Evolutionary conservation across 2,888 invertebrate species (phyloP), one percentile per base, ranked within the genome.

Genomic region (Brachyopa scutellaris): DNA sequence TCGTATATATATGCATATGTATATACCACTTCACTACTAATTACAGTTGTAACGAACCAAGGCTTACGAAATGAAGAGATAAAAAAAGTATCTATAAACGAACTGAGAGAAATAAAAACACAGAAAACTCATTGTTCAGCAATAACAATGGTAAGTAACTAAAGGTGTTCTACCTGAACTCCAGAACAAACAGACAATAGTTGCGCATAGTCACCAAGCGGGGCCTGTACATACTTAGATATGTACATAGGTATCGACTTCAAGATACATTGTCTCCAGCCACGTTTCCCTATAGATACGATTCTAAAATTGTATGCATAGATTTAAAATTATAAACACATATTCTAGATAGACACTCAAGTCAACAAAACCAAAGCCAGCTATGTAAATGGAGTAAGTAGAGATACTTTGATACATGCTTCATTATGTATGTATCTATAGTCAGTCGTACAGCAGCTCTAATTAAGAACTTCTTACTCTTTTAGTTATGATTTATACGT

Each of bases 141-240:
- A 76, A 29, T 64, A 69, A 76, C 80, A 80, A 80, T 64, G 64
- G 64, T 42, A 57, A 64, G 69, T 51, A 66, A 69, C 76, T 69
- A 76, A 76, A 80, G 62, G 64, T 76, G 76, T 57, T 76, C 69
- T 57, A 80, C 80, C 76, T 76, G 80, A 80, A 57, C 74, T 64
- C 67, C 19, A 70, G 69, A 76, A 76, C 36, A 26, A 45, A 26
- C 66, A 59, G 9, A 78, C 64, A 72, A 72, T 53, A 72, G 67
- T 73, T 49, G 74, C 57, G 62, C 74, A 73, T 57, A 79, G 62
- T 74, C 74, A 76, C 62, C 80, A 69, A 61, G 53, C 55, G 31
- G 47, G 31, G 33, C 47, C 29, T n/a, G 33, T 33, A 8, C 8
- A 1, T 1, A 36, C 0, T 36, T 11, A 36, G 36, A 1, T n/a